Percentiles rank a stretch among this genome's conserved stretches.
phyloP scores from a whole-genome alignment of 2,797 vertebrate species.

The Australoheros facetus region DNA sequence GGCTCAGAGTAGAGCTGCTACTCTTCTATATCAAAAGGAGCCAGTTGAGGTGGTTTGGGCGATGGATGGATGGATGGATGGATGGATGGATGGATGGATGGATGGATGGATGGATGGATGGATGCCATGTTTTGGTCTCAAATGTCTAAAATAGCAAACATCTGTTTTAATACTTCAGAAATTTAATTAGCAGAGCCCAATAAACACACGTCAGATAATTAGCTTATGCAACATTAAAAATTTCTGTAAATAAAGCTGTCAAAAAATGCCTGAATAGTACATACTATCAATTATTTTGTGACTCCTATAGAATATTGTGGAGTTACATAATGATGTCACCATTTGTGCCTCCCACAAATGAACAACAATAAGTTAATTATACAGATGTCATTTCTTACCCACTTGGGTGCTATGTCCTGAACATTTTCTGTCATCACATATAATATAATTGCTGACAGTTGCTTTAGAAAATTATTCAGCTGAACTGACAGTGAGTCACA shows the following conservation, averaged over 20 bases:
- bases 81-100: too few species aligned
- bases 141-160: neutral
- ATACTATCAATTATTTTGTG: slow-evolving; percentile 35
- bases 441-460: slow-evolving; percentile 58
- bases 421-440: slow-evolving; percentile 58
- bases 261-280: slow-evolving; percentile 25
- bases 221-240: slow-evolving; percentile 21
- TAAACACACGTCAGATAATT: neutral
- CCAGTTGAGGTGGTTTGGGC: too few species aligned
- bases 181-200: neutral
- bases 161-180: too few species aligned
- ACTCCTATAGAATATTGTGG: slow-evolving; percentile 22
- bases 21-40: too few species aligned
- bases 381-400: slow-evolving; percentile 63
- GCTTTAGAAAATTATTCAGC: slow-evolving; percentile 36
- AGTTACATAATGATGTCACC: slow-evolving; percentile 38
- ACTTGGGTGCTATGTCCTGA: slow-evolving; percentile 52
- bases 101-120: too few species aligned
- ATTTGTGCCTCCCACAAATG: slow-evolving; percentile 47
- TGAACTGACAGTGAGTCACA: slow-evolving; percentile 40
- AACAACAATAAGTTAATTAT: slow-evolving; percentile 65
- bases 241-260: slow-evolving; percentile 29
- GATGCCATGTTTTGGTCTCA: neutral
- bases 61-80: too few species aligned
- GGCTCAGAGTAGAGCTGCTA: too few species aligned